phyloP scores from a whole-genome alignment of 2,113 vertebrate genomes.

The Lasiurus cinereus region DNA sequence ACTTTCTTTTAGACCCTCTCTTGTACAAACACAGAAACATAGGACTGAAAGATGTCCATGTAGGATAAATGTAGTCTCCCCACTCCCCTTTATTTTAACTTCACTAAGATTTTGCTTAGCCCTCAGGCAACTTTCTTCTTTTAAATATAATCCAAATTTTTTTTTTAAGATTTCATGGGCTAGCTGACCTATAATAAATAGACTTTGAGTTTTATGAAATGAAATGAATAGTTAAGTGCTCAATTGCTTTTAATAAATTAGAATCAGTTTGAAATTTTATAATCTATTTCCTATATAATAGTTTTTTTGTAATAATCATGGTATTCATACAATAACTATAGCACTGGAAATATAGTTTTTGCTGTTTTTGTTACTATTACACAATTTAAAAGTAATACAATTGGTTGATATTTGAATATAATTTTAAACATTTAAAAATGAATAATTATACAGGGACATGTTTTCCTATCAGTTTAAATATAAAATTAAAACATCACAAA shows the following conservation, averaged over 20 bases:
- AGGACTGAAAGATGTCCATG: background rate
- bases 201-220: slow-evolving; percentile 79
- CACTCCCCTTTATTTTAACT: background rate
- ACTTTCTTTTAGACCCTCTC: background rate
- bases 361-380: slow-evolving; percentile 20
- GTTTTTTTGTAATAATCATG: slow-evolving; percentile 64
- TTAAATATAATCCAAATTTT: slow-evolving; percentile 70
- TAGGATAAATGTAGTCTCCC: background rate
- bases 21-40: background rate
- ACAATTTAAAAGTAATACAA: background rate
- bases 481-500: slow-evolving; percentile 49
- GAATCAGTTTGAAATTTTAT: slow-evolving; percentile 78
- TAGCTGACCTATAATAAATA: slow-evolving; percentile 71
- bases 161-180: slow-evolving; percentile 74
- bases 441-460: slow-evolving; percentile 59
- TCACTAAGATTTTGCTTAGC: slow-evolving; percentile 16
- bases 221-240: slow-evolving; percentile 81
- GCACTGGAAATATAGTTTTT: slow-evolving; percentile 25
- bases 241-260: slow-evolving; percentile 81
- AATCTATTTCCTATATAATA: slow-evolving; percentile 70
- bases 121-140: slow-evolving; percentile 17
- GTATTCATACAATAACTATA: slow-evolving; percentile 31
- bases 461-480: slow-evolving; percentile 67
- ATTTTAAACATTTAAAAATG: slow-evolving; percentile 51
- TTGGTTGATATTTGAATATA: slow-evolving; percentile 65